Percentiles rank a stretch among this genome's conserved stretches.
phyloP scores from a whole-genome alignment of 1,140 invertebrate genomes.

The Cyclina sinensis region DNA sequence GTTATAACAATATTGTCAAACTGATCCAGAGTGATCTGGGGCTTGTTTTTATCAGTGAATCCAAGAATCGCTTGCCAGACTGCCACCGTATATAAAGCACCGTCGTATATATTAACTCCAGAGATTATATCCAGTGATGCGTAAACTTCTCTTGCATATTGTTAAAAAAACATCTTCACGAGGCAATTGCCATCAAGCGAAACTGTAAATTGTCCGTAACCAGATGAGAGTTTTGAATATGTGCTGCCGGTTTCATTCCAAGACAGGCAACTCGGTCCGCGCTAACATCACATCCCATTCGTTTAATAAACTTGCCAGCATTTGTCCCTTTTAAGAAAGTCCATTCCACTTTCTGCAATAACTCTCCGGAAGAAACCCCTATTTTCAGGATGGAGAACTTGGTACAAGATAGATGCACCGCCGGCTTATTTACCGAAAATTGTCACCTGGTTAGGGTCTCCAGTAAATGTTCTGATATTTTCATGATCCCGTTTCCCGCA shows the following conservation, averaged over 20 bases:
- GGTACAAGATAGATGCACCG: slow-evolving; percentile 63
- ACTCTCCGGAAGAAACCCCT: slow-evolving; percentile 66
- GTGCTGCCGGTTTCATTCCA: neutral
- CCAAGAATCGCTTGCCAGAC: neutral
- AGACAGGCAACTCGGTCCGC: neutral
- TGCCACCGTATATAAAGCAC: neutral
- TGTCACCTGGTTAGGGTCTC: slow-evolving; percentile 90
- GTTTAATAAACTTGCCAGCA: neutral
- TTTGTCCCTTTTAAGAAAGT: neutral
- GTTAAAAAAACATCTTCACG: neutral
- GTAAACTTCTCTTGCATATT: neutral
- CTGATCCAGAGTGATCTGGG: neutral
- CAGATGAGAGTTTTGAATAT: neutral
- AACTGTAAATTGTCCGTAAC: neutral
- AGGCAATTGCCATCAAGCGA: neutral
- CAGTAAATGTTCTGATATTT: slow-evolving; percentile 91
- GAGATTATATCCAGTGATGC: neutral
- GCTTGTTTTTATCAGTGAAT: neutral
- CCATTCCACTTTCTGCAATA: slow-evolving; percentile 70
- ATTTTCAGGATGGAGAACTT: slow-evolving; percentile 46
- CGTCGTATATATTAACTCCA: neutral
- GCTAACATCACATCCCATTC: neutral
- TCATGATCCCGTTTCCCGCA: slow-evolving; percentile 91
- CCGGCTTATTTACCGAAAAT: slow-evolving; percentile 90
- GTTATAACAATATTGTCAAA: neutral